A percentile compares a stretch with the other conserved stretches of the same genome.
Conservation (phyloP, 2,113 vertebrate species). For the Pogonocichla stellata region DNA sequence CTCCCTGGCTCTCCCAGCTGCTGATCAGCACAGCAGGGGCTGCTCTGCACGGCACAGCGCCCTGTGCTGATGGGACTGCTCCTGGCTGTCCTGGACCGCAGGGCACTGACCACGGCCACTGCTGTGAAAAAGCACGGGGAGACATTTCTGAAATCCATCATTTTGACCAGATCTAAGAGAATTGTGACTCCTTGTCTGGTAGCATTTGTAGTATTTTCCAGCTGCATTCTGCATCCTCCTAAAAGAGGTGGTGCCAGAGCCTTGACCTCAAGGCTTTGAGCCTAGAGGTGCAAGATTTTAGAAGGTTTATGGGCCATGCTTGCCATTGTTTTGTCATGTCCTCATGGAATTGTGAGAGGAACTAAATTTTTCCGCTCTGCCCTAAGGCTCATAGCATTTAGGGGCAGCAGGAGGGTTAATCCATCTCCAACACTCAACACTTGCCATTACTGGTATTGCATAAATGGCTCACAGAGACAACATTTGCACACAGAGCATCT, state of each 20-base stretch:
- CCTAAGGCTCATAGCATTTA: neutral
- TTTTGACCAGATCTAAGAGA: neutral
- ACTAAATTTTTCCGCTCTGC: neutral
- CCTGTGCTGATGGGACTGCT: no score
- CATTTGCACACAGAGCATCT: neutral
- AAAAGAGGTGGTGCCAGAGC: neutral
- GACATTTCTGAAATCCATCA: fast-evolving
- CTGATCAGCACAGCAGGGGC: fast-evolving
- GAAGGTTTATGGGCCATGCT: neutral
- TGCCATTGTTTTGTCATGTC: neutral
- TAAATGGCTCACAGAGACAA: neutral
- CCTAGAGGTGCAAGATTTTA: neutral
- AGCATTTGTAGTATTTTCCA: fast-evolving
- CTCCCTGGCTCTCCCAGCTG: fast-evolving
- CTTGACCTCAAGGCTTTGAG: neutral
- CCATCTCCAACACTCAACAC: neutral
- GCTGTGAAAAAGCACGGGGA: fast-evolving
- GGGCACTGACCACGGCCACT: fast-evolving
- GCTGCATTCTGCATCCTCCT: neutral
- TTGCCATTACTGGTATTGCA: neutral
- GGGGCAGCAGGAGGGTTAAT: neutral
- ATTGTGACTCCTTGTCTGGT: neutral
- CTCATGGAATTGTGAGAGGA: fast-evolving
- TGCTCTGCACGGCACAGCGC: no score
- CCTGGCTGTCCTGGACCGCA: fast-evolving